Percentiles rank a stretch among this genome's conserved stretches.
These are phyloP conservation scores for Gymnopithys bicolor DNA, from an alignment of 2,797 vertebrate genomes.

Conservation along the genomic window DNA sequence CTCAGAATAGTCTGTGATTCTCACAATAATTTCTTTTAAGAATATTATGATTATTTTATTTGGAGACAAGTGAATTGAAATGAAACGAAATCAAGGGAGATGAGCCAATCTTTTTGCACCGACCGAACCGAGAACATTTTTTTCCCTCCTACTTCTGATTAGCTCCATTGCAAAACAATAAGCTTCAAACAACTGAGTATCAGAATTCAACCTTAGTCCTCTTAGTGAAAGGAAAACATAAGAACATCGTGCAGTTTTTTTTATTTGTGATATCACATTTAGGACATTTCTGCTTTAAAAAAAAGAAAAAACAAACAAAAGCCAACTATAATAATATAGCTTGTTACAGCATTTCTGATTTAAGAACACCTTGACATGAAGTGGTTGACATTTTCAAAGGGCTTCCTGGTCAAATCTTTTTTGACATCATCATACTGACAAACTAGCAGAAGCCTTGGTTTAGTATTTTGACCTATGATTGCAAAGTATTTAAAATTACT, in stretches of 20 bases:
- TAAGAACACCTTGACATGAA: background rate
- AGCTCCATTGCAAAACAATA: background rate
- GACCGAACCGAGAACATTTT: background rate
- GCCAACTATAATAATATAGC: background rate
- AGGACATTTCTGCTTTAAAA: background rate
- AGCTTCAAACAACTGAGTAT: background rate
- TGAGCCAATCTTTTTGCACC: background rate
- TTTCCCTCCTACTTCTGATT: background rate
- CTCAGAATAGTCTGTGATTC: no score
- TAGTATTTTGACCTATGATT: background rate
- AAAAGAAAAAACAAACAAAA: no score
- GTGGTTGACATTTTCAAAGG: background rate
- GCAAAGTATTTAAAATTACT: background rate
- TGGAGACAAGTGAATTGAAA: background rate
- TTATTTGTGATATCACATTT: background rate
- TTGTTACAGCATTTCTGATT: background rate
- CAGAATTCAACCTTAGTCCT: background rate
- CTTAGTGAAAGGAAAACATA: background rate
- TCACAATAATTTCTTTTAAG: slow-evolving; percentile 35
- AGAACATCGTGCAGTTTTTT: background rate
- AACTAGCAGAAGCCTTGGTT: background rate
- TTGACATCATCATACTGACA: background rate
- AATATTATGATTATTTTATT: slow-evolving; percentile 11
- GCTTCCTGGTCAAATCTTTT: background rate
- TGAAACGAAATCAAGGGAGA: background rate